Base-by-base conservation (phyloP, 1,140 invertebrate species). In the Ylistrum balloti region DNA sequence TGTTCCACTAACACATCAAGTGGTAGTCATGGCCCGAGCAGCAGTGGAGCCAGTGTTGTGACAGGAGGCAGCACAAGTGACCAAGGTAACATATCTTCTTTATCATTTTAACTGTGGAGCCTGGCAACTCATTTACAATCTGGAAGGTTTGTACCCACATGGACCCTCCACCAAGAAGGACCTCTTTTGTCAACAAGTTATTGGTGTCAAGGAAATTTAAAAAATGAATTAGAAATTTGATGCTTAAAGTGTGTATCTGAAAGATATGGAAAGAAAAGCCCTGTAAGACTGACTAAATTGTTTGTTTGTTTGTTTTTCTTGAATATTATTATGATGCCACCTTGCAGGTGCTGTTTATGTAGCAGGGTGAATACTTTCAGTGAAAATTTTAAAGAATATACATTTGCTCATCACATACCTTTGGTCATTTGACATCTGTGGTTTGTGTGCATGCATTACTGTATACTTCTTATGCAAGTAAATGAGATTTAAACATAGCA, bases 391-490 rank as follows among this genome's bases (percentile, higher is more conserved):
- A 0, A 28, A 74, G n/a, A 5, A 74, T 74, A 74, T 28, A 74
- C 45, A 48, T 48, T 48, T 48, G 45, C 56, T 74, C 56, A 74
- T 74, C 56, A 74, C 56, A 74, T 74, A 28, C 20, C 45, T 48
- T 10, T 74, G 56, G 56, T 74, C n/a, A 74, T 74, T 22, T 74
- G 56, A 74, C 56, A 74, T 28, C 13, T 74, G 56, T 74, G 56
- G 56, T 74, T 74, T 74, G 56, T n/a, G 56, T 28, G 7, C 56
- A 74, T 74, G 28, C 56, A 74, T 28, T 3, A 5, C 5, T 74
- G 56, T 74, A 28, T 74, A 74, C 22, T 5, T 74, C 56, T 74
- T 74, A 28, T n/a, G 56, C 28, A 74, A 74, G 56, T 28, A 74
- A 74, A 74, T 28, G 22, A 28, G 17, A 74, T 28, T 9, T 9